Base-by-base conservation (phyloP, 1,140 invertebrate genomes). In the Eciton burchellii region DNA sequence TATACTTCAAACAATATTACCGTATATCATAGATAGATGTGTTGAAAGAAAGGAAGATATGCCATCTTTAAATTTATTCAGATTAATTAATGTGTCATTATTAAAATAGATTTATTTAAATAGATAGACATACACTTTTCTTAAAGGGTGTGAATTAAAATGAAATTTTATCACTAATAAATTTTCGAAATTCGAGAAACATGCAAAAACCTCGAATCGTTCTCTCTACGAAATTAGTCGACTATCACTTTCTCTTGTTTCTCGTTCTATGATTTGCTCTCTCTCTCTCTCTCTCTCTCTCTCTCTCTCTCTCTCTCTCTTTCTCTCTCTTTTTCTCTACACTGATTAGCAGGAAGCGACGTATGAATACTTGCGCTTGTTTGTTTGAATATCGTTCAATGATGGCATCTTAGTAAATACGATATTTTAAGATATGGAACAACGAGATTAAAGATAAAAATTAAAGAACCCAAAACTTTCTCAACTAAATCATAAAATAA, bases 231-330 rank as follows among this genome's bases (percentile, higher is more conserved):
- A 56, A 63, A 79, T 57, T 63, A 12, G 49, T 43, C 21, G 21
- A 70, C 74, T 79, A 70, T 79, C 63, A 79, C 74, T 79, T 79
- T 79, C 74, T 79, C 74, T n/a, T 21, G n/a, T 45, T 21, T 56
- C 49, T 70, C 70, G 49, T 54, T 68, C 70, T 24, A 11, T 24
- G n/a, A 56, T 70, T 70, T 24, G 49, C 24, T 70, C 12, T 68
- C 63, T 79, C 35, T 29, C 29, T 29, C 29, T 56, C n/a, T 57
- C 52, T 24, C 47, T 41, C 24, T 41, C 43, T 24, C 29, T 9
- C 21, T 68, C 16, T 66, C 63, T 77, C 24, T 65, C 24, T 70
- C 12, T 68, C 63, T 79, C 35, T 29, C 29, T 29, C 29, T 56
- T 11, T 57, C 29, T 52, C 9, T 41, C 43, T 19, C 21, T 62